Percentiles rank a stretch among this genome's conserved stretches.
These are phyloP conservation scores for Micrastur ruficollis DNA, from an alignment of 2,797 vertebrate genomes.

Conservation along the genomic window DNA sequence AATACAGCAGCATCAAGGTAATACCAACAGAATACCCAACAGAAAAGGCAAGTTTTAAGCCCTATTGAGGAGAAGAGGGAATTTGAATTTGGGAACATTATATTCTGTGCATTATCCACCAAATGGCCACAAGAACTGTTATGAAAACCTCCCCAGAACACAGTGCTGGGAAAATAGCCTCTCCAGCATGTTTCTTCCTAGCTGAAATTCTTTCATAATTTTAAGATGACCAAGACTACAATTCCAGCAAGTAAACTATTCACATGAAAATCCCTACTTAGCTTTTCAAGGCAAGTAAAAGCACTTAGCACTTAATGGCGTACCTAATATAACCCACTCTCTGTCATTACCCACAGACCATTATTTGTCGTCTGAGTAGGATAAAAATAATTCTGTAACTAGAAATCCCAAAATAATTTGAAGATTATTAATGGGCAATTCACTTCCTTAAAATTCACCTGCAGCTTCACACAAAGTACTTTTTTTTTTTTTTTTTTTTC, in stretches of 20 bases:
- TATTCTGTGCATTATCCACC: not conserved
- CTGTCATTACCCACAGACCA: not conserved
- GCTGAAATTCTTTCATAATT: not conserved
- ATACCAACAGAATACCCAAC: accelerated
- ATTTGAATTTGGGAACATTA: not conserved
- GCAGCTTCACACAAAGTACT: not conserved
- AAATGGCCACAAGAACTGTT: not conserved
- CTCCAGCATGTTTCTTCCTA: not conserved
- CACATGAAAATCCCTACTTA: not conserved
- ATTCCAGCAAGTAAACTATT: not conserved
- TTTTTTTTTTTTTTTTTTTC: not conserved
- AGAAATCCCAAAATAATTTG: not conserved
- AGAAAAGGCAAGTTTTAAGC: not conserved
- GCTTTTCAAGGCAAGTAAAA: not conserved
- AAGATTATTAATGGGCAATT: not conserved
- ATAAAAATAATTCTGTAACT: not conserved
- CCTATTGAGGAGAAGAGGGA: not conserved
- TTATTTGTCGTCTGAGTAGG: not conserved
- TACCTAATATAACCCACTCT: not conserved
- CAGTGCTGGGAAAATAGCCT: accelerated
- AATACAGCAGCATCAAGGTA: not conserved
- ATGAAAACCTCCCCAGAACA: not conserved
- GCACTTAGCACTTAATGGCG: not conserved
- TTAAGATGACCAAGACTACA: not conserved
- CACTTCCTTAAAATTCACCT: not conserved